Percentiles rank a stretch among this genome's conserved stretches.
phyloP scores from a whole-genome alignment of 2,113 vertebrate species.

The Xyliphius kryptos region DNA sequence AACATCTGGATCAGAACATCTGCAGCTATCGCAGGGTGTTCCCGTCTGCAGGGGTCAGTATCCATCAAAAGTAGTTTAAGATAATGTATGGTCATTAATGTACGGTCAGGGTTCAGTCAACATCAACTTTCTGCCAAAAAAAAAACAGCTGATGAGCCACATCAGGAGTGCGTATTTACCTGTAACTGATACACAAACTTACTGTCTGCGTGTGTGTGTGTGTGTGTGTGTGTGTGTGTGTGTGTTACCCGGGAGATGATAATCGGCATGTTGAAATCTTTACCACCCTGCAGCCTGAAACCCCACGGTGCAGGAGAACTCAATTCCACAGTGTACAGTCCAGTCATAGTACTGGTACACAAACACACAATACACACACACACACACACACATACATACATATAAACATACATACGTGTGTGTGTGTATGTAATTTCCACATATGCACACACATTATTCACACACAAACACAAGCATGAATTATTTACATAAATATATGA shows the following conservation, averaged over 20 bases:
- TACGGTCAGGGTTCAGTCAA: no score
- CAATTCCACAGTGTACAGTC: constrained; percentile 84
- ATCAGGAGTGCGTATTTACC: constrained; percentile 1
- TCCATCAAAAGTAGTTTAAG: no score
- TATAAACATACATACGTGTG: no score
- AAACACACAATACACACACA: constrained; percentile 29
- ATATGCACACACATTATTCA: no score
- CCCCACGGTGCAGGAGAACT: constrained; percentile 90
- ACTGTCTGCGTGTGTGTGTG: constrained; percentile 36
- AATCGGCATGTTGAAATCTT: constrained; percentile 81
- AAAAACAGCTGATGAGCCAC: neutral
- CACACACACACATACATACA: constrained; percentile 30
- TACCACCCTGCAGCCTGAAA: constrained; percentile 94
- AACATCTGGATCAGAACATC: no score
- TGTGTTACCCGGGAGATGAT: constrained; percentile 13
- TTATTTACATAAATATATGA: no score
- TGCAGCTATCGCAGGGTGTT: no score
- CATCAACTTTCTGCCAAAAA: constrained; percentile 9
- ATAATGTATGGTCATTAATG: no score
- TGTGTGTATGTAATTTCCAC: no score
- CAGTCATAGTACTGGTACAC: constrained; percentile 72
- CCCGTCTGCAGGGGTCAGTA: no score
- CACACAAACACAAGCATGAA: no score
- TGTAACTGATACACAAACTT: constrained; percentile 16
- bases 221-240: constrained; percentile 22